Base-by-base conservation (phyloP, 2,113 vertebrate species). In the Solea senegalensis region DNA sequence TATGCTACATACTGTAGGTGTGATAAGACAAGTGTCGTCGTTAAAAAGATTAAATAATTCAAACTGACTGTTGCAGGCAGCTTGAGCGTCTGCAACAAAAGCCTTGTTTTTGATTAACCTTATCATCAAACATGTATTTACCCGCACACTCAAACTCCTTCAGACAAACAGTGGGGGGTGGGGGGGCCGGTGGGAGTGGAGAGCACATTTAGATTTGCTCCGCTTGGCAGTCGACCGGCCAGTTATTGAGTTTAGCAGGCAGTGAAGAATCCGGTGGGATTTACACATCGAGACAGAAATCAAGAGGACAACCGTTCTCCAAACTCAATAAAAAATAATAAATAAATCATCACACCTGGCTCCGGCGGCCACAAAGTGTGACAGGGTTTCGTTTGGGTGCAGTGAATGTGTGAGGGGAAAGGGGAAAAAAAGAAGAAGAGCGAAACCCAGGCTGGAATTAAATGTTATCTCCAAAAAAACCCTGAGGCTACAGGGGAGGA, bases 221-320 rank as follows among this genome's bases (percentile, higher is more conserved):
- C 40, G 9, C 57, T 28, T 49, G 58, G 72, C 44, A 1, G 48
- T 66, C 65, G 63, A 74, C 76, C 76, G 21, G 86, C 76, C 76
- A 78, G 72, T 72, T 78, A 76, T 64, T 73, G 65, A 72, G 84
- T 82, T 83, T 83, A 73, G 78, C 71, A 66, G 74, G 71, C 65
- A 74, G 73, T 83, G 82, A 78, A 81, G 14, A 80, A 81, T 79
- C 78, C 78, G 44, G 62, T 43, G 60, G 80, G 81, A 84, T 84
- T 88, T 78, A 77, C 76, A 83, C 67, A 78, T 74, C 73, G 13
- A 81, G 75, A 82, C 72, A 81, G 79, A 85, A 81, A 70, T 74
- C 81, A 75, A 58, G 69, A 69, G 59, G 68, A 68, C 10, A 44
- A 69, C 82, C 81, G 61, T 46, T 7, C 61, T 83, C 62, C 66